Conservation (phyloP, 2,797 vertebrate genomes). For the Oreochromis mossambicus region DNA sequence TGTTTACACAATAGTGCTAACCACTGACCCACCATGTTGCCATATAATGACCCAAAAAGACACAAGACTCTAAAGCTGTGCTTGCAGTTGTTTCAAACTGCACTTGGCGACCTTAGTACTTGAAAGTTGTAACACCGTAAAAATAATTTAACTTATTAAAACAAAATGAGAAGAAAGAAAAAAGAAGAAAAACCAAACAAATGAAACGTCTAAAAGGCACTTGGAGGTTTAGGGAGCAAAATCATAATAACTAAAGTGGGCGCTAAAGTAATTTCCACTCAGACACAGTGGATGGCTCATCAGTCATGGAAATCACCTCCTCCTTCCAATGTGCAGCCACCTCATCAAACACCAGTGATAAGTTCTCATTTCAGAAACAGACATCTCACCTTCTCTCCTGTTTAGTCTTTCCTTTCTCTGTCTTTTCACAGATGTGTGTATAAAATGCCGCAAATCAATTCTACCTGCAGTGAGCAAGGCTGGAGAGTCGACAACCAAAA, state of each 20-base stretch:
- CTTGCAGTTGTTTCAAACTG: not conserved
- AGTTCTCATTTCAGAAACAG: slow-evolving; percentile 7
- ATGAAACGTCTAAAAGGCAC: not conserved
- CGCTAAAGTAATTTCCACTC: slow-evolving; percentile 1
- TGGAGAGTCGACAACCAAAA: slow-evolving; percentile 3
- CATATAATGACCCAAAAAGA: not conserved
- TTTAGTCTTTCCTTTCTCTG: not conserved
- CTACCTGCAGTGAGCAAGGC: not conserved
- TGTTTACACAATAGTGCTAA: not conserved
- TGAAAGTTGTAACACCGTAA: not conserved
- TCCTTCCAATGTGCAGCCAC: slow-evolving; percentile 15
- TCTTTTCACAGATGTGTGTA: not conserved
- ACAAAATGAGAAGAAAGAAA: not conserved
- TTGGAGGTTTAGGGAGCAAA: not conserved
- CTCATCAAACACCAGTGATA: slow-evolving; percentile 21
- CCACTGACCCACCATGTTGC: not conserved
- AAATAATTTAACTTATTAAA: not conserved
- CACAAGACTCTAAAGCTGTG: not conserved
- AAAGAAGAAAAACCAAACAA: not conserved
- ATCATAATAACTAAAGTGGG: not conserved
- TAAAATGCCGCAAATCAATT: slow-evolving; percentile 18
- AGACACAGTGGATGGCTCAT: slow-evolving; percentile 19
- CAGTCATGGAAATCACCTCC: slow-evolving; percentile 20
- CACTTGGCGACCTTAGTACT: not conserved
- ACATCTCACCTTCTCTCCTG: not conserved